Percentiles rank a stretch among this genome's conserved stretches.
These are phyloP conservation scores for Brachionus paranguensis DNA, from an alignment of 1,140 invertebrate species.

Conservation along the genomic window DNA sequence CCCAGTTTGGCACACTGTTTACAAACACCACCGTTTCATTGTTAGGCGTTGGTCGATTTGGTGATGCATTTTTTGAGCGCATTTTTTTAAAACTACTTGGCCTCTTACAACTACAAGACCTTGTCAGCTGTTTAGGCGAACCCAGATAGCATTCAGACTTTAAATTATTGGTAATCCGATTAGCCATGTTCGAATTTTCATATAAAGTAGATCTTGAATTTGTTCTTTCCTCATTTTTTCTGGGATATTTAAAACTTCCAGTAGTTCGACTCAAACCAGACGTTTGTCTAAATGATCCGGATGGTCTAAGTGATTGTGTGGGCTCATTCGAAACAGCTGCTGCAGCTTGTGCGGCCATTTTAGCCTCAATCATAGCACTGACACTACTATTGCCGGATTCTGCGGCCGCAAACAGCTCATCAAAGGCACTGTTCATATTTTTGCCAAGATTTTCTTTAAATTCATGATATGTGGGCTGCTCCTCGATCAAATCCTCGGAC, in stretches of 20 bases:
- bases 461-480: neutral
- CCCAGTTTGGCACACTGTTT: neutral
- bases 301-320: neutral
- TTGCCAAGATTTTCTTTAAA: neutral
- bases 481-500: constrained; percentile 2
- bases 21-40: neutral
- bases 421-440: constrained; percentile 39
- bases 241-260: neutral
- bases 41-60: neutral
- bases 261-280: neutral
- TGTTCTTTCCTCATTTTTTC: neutral
- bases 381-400: constrained; percentile 9
- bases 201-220: neutral
- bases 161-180: constrained; percentile 10
- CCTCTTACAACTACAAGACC: constrained; percentile 30
- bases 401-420: constrained; percentile 30
- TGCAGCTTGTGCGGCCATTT: constrained; percentile 31
- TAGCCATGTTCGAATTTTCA: neutral
- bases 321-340: neutral
- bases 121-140: neutral
- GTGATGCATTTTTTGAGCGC: constrained; percentile 10
- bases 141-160: constrained; percentile 12
- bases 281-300: neutral
- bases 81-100: constrained; percentile 31
- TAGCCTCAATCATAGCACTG: constrained; percentile 28